These are phyloP conservation scores for Halichondria panicea DNA, from an alignment of 37 sponge, comb jelly and placozoan genomes.

Conservation along the genomic window DNA sequence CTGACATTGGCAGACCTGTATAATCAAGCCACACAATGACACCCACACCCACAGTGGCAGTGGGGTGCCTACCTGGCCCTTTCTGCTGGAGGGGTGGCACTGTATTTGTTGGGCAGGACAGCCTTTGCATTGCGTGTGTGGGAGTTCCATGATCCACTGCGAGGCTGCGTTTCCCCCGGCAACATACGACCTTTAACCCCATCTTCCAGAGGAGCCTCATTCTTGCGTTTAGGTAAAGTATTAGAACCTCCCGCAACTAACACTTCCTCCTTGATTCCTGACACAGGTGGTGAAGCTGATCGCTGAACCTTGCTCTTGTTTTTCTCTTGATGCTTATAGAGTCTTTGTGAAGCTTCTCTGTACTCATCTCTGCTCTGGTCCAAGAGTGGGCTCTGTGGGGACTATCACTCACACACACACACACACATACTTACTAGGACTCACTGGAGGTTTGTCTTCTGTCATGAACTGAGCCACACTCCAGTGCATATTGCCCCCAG, in stretches of 20 bases:
- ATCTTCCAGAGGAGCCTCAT: no score
- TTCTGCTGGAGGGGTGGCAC: not conserved
- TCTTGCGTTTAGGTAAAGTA: slow-evolving; percentile 7
- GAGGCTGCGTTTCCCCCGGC: slow-evolving; percentile 37
- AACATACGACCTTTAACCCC: slow-evolving; percentile 36
- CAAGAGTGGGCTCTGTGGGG: not conserved
- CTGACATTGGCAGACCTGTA: no score
- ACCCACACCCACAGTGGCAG: no score
- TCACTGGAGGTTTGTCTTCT: not conserved
- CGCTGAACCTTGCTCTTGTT: not conserved
- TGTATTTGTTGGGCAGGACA: slow-evolving; percentile 42
- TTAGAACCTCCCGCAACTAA: not conserved
- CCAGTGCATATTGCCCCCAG: slow-evolving; percentile 21
- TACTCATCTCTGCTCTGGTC: slow-evolving; percentile 39
- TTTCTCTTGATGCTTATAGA: slow-evolving; percentile 43
- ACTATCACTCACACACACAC: not conserved
- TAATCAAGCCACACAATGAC: no score
- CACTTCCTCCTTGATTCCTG: not conserved
- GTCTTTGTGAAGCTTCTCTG: slow-evolving; percentile 32
- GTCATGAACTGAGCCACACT: slow-evolving; percentile 26
- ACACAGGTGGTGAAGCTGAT: not conserved
- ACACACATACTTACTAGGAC: not conserved
- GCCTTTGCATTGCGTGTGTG: slow-evolving; percentile 26
- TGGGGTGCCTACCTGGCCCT: not conserved
- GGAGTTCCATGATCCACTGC: slow-evolving; percentile 50